Evolutionary conservation across 2,888 invertebrate genomes (phyloP), one percentile per base, ranked within the genome.

Genomic region (Globia sparganii): DNA sequence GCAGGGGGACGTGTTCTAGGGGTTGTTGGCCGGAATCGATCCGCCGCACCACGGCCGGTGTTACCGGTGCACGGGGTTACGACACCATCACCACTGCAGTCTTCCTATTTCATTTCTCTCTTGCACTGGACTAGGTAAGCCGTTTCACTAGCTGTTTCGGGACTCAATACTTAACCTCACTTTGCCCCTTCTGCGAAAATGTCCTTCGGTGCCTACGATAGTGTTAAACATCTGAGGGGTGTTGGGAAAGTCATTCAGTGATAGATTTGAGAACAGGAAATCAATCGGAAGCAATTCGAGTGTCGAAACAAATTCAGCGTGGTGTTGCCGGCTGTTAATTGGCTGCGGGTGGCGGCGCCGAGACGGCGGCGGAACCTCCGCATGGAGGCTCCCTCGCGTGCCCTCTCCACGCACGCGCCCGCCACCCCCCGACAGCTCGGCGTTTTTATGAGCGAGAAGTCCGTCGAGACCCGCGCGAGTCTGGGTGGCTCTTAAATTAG

Each of bases 341-440:
- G 96, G 96, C 95, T 96, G 96, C 96, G 96, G 96, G 96, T 94
- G 96, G 96, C 93, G 96, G 96, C 96, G 96, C 96, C 96, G 96
- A 96, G 96, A 96, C 96, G 95, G 95, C 95, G 95, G 96, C 93
- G 94, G 96, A 94, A 96, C 96, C 96, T 94, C 96, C 95, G 96
- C 96, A 96, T 95, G 96, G 95, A 92, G 90, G 94, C 95, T 93
- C 93, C 94, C 87, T 86, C 85, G 70, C 85, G 89, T 89, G 89
- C 94, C 92, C 94, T 91, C 91, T 90, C 94, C 92, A 91, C 91
- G 89, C 90, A 87, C 85, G 92, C 94, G 89, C 95, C 96, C 93
- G 91, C 90, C 93, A 90, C 94, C 93, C 93, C 92, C 90, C 93
- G 85, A 90, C 92, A 90, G 93, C 92, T 94, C 91, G 91, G 90